Evolutionary conservation across 53 echinoderm and acorn worm genomes (phyloP), one percentile per base, ranked within the genome.

Genomic region (Henricia sp.): DNA sequence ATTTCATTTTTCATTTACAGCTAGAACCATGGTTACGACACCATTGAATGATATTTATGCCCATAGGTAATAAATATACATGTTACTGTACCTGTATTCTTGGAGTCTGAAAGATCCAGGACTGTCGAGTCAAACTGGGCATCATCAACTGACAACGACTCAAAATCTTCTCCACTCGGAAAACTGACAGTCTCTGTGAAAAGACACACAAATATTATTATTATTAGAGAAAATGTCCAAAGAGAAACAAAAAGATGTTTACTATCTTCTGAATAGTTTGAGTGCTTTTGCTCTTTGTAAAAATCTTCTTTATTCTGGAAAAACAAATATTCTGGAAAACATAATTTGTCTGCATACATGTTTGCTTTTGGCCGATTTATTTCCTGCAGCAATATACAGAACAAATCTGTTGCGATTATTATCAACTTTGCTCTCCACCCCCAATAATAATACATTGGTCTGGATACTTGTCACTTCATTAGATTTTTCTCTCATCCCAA

Each of bases 111-210:
- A n/a, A 80, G 50, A 32, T 63, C 64, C 14, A 80, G 11, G 3
- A 80, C 34, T 1, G 12, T 32, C 11, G 43, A 11, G 46, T 80
- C 80, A 36, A 57, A 80, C 14, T 63, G 33, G 3, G 65, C 80
- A 28, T 80, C 80, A 38, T 62, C 62, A 12, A 80, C 21, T 5
- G 63, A n/a, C 48, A 80, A 17, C 19, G 80, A 62, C 3, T 80
- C 46, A 0, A 57, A 80, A 16, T 63, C 64, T 21, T 63, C 62
- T 64, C 80, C 80, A 3, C 63, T 46, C 0, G 80, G 80, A 36
- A 80, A 80, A 32, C 43, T 50, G 3, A 80, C 33, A 32, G 42
- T 8, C 80, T 80, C 80, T 80, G 80, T 2, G 64, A 63, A 6
- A 10, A 59, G 60, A 60, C 71, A 71, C 16, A 17, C 25, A 48